These are phyloP conservation scores for Opisthocomus hoazin DNA, from an alignment of 2,113 vertebrate genomes.

Conservation along the genomic window DNA sequence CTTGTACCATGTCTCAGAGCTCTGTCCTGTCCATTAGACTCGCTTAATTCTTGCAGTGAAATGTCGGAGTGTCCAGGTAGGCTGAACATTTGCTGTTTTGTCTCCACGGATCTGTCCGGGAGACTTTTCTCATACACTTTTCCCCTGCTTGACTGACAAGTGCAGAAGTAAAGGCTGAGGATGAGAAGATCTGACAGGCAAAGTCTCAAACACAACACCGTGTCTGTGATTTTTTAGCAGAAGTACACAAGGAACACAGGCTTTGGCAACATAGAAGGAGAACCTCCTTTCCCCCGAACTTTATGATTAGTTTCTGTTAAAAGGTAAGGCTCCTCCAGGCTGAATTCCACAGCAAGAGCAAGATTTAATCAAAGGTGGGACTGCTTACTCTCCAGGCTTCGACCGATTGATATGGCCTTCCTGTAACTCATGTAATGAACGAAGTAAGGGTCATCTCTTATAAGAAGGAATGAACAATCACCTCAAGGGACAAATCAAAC, in stretches of 20 bases:
- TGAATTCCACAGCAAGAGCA: background rate
- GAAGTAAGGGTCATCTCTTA: conserved; percentile 7
- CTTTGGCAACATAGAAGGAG: background rate
- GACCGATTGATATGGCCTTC: background rate
- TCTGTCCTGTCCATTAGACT: background rate
- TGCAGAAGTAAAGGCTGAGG: background rate
- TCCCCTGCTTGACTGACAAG: background rate
- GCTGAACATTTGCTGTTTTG: background rate
- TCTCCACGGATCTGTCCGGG: background rate
- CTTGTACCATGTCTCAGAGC: background rate
- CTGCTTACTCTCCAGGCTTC: background rate
- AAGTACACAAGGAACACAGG: background rate
- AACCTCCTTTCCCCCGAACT: background rate
- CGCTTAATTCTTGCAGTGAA: background rate
- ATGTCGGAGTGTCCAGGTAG: background rate
- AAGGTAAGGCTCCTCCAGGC: background rate
- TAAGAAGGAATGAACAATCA: conserved; percentile 15
- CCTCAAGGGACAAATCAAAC: background rate
- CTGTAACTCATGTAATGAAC: background rate
- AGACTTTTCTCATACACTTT: background rate
- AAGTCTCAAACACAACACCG: rapidly evolving
- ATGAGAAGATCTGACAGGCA: background rate
- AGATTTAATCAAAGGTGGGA: conserved; percentile 28
- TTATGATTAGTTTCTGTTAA: background rate
- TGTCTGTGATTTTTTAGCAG: background rate